phyloP scores from a whole-genome alignment of 1,140 invertebrate genomes.

The Trachelipus rathkii region DNA sequence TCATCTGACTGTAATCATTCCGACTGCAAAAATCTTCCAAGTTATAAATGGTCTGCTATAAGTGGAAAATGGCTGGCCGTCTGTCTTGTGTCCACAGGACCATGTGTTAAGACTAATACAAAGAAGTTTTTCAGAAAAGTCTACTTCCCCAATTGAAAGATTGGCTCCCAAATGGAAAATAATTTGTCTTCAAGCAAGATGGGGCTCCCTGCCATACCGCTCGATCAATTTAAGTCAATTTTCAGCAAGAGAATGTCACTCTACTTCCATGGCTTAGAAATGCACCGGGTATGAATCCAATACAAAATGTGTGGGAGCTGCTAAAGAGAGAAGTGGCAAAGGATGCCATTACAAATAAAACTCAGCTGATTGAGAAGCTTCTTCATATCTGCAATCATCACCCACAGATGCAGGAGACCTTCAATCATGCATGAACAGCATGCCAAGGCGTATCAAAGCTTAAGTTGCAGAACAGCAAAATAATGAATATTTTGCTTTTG shows the following conservation, averaged over 20 bases:
- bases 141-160: no score
- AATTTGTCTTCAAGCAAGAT: no score
- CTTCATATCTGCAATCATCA: conserved; percentile 40
- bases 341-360: neutral
- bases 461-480: neutral
- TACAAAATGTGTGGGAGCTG: neutral
- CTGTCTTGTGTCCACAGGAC: no score
- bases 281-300: neutral
- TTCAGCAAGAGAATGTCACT: neutral
- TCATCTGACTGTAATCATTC: no score
- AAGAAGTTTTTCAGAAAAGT: no score
- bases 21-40: no score
- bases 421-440: neutral
- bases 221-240: neutral
- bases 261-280: neutral
- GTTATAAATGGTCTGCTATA: no score
- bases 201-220: no score
- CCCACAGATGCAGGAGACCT: neutral
- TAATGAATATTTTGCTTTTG: no score
- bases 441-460: neutral
- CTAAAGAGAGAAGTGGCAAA: conserved; percentile 11
- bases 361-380: neutral
- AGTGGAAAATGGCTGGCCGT: no score
- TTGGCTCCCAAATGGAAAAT: no score
- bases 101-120: no score